phyloP scores from a whole-genome alignment of 2,888 invertebrate species.

The Cheilosia pagana region DNA sequence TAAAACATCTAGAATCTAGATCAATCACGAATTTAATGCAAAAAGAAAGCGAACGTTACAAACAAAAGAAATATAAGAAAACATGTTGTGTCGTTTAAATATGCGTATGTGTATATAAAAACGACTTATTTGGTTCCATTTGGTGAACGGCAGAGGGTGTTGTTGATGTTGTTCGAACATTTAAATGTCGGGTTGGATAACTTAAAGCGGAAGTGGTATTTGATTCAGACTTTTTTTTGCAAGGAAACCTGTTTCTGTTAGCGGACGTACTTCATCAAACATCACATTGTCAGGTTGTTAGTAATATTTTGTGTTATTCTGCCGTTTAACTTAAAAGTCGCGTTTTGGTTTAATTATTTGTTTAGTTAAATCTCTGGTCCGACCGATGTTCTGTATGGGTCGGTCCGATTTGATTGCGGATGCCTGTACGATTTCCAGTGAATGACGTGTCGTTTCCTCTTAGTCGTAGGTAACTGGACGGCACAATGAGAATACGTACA shows the following conservation, averaged over 20 bases:
- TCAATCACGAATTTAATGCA: slow-evolving; percentile 54
- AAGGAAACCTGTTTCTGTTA: slow-evolving; percentile 54
- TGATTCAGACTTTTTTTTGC: slow-evolving; percentile 53
- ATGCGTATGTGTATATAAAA: slow-evolving; percentile 32
- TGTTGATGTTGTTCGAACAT: slow-evolving; percentile 23
- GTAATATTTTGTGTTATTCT: slow-evolving; percentile 7
- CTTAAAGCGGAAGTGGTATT: slow-evolving; percentile 23
- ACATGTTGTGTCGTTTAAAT: background rate
- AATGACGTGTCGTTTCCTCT: slow-evolving; percentile 40
- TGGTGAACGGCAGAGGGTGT: slow-evolving; percentile 56
- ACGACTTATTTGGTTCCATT: slow-evolving; percentile 60
- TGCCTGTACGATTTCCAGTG: slow-evolving; percentile 42
- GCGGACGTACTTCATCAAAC: background rate
- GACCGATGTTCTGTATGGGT: slow-evolving; percentile 45
- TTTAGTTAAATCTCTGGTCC: slow-evolving; percentile 28
- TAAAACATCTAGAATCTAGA: slow-evolving; percentile 48
- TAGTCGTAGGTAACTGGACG: slow-evolving; percentile 85
- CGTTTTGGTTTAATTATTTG: slow-evolving; percentile 5
- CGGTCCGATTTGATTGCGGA: slow-evolving; percentile 34
- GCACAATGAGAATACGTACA: slow-evolving; percentile 87
- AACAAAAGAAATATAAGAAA: background rate
- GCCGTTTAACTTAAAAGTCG: slow-evolving; percentile 26
- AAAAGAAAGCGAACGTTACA: background rate
- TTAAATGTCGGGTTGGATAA: slow-evolving; percentile 18
- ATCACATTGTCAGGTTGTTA: background rate